phyloP scores from a whole-genome alignment of 2,888 invertebrate genomes.

The Orthosia cruda region DNA sequence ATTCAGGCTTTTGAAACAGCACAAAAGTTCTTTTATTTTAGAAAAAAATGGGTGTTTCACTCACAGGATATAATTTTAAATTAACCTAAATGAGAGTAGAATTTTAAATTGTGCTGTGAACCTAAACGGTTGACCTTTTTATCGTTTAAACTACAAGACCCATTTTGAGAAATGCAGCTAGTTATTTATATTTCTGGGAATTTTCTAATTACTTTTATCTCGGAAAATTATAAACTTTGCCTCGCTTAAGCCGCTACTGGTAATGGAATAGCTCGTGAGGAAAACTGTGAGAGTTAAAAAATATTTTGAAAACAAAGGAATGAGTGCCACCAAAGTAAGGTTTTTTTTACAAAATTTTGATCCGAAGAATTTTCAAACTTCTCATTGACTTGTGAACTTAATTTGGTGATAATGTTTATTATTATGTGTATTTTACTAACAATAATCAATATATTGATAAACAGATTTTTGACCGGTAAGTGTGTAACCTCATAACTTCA shows the following conservation, averaged over 20 bases:
- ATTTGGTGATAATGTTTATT: no score
- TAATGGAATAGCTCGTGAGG: background rate
- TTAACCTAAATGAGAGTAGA: constrained; percentile 17
- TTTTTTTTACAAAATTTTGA: no score
- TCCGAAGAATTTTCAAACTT: no score
- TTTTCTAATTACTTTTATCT: background rate
- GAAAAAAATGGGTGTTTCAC: background rate
- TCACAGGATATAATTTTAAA: constrained; percentile 9
- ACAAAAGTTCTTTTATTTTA: background rate
- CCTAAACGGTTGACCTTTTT: constrained; percentile 11
- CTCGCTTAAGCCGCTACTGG: background rate
- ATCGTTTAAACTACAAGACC: background rate
- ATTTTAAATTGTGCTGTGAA: constrained; percentile 32
- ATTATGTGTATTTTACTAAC: no score
- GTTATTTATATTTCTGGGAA: background rate
- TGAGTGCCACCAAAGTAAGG: no score
- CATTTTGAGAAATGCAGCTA: background rate
- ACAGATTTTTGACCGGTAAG: no score
- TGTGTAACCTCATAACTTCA: no score
- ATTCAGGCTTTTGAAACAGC: constrained; percentile 4
- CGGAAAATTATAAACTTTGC: background rate
- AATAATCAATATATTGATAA: no score
- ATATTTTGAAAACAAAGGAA: no score
- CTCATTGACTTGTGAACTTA: no score
- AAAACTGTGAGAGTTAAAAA: background rate